These are phyloP conservation scores for Parazoanthus atlanticus DNA, from an alignment of 92 coral and sea anemone species.

Conservation along the genomic window DNA sequence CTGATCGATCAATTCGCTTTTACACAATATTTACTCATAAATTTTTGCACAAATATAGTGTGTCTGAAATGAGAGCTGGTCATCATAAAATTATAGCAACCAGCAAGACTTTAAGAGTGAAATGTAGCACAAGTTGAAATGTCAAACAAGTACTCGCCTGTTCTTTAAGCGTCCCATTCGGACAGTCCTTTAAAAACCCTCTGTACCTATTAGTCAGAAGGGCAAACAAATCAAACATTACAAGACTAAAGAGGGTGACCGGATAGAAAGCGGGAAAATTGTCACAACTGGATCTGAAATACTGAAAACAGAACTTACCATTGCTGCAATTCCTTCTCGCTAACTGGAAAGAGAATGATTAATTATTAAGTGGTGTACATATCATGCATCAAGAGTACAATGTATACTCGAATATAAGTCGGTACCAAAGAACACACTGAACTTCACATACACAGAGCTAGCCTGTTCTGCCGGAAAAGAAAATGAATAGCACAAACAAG, in stretches of 20 bases:
- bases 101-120: no score
- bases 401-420: not conserved
- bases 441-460: not conserved
- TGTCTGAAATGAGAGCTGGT: not conserved
- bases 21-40: constrained; percentile 17
- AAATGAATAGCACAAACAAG: constrained; percentile 21
- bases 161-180: constrained; percentile 88
- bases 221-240: constrained; percentile 2
- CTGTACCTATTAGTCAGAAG: constrained; percentile 71
- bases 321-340: constrained; percentile 95
- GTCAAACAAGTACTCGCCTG: constrained; percentile 53
- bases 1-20: constrained; percentile 21
- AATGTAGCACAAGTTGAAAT: not conserved
- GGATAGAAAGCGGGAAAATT: not conserved
- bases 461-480: not conserved
- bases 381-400: not conserved
- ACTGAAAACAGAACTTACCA: constrained; percentile 67
- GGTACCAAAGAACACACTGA: not conserved
- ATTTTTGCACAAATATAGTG: not conserved
- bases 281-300: not conserved
- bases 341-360: constrained; percentile 66
- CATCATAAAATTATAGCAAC: no score
- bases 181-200: constrained; percentile 96
- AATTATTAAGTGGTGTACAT: constrained; percentile 2
- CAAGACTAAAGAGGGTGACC: not conserved